phyloP scores from a whole-genome alignment of 2,797 vertebrate genomes.

The Aplochiton taeniatus region DNA sequence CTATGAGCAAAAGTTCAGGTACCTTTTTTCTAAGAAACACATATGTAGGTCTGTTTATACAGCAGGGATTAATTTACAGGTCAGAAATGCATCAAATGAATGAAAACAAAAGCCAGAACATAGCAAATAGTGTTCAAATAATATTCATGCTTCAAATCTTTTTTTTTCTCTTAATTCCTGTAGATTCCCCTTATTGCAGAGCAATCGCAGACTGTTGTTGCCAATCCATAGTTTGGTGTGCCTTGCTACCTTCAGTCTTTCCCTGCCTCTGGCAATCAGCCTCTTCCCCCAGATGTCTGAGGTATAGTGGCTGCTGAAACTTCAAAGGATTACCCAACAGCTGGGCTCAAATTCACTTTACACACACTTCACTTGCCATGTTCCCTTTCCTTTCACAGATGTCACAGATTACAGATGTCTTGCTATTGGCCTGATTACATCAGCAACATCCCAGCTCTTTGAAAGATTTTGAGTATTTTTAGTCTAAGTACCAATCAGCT shows the following conservation, averaged over 20 bases:
- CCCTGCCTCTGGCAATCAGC: slow-evolving; percentile 96
- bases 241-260: slow-evolving; percentile 92
- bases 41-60: no score
- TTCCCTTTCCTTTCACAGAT: slow-evolving; percentile 2
- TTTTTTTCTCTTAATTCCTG: slow-evolving; percentile 23
- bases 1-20: no score
- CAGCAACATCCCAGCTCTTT: slow-evolving; percentile 26
- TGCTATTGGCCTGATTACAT: slow-evolving; percentile 29
- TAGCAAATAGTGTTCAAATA: no score
- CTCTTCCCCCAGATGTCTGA: slow-evolving; percentile 99
- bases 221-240: slow-evolving; percentile 95
- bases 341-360: slow-evolving; percentile 55
- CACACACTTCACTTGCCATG: slow-evolving; percentile 44
- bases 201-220: slow-evolving; percentile 85
- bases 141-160: no score
- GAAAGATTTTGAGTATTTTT: neutral
- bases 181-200: slow-evolving; percentile 87
- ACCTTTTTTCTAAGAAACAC: no score
- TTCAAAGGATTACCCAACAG: slow-evolving; percentile 53
- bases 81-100: no score
- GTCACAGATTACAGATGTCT: slow-evolving; percentile 22
- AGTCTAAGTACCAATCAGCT: neutral
- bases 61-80: no score
- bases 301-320: slow-evolving; percentile 72
- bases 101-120: no score